Evolutionary conservation across 2,888 invertebrate species (phyloP), one percentile per base, ranked within the genome.

Genomic region (Serrognathus titanus): DNA sequence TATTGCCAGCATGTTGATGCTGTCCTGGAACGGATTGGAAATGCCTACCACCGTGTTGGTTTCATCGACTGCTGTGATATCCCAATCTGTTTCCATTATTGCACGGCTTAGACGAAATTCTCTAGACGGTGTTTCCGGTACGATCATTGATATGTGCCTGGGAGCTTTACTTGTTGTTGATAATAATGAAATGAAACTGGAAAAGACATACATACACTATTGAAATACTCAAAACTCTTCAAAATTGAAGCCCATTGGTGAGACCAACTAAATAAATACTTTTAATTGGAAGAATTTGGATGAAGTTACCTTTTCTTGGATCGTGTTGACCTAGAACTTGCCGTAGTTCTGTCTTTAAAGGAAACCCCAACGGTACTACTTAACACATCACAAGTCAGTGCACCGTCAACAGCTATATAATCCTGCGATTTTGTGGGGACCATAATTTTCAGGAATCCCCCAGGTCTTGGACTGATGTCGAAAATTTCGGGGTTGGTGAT

Each of bases 1-100:
- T 8, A 67, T 57, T 7, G 63, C 61, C n/a, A 69, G 51, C 60
- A 70, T 56, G 35, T 66, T 64, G 24, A 61, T 57, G 31, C 58
- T 55, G n/a, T 61, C 54, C 16, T 57, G 48, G n/a, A 52, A 49
- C 4, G 52, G 31, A 46, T 46, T 51, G 0, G 55, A 52, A 36
- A 55, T 55, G 24, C 53, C 55, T 3, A 56, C 53, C 4, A 55
- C 54, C 3, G 55, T 55, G 11, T 59, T 57, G 9, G 59, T 47
- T 50, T 50, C 55, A 31, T 57, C 57, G 7, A 51, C 45, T 10
- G 48, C 54, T 8, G 53, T 51, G 6, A 55, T 39, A 11, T 62
- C 58, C 60, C 60, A 60, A 20, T 60, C 58, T 3, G 55, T 40
- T 47, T 58, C 59, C 39, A 54, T 51, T 48, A 59, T 45, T 24